Base-by-base conservation (phyloP, 2,888 invertebrate species). In the Eulithis prunata region DNA sequence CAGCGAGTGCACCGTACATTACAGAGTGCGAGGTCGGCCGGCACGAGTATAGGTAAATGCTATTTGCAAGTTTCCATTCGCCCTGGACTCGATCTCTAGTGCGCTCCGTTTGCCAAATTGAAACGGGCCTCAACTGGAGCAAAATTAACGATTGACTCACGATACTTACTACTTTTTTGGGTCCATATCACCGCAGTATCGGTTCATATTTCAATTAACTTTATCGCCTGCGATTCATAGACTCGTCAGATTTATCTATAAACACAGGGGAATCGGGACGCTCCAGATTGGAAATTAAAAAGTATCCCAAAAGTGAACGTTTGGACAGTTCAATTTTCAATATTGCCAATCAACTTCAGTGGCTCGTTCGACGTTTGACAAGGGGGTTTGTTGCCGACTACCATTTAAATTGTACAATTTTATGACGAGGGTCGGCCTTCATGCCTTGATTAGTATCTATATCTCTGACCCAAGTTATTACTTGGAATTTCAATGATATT, bases 61-160 rank as follows among this genome's bases (percentile, higher is more conserved):
- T 87, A 88, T 91, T 89, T 88, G 87, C 86, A 85, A 88, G 86
- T 87, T 86, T 78, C 84, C 76, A 77, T 84, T 82, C 81, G 80
- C 81, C 78, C 77, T 78, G 78, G 79, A 81, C 76, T 80, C 75
- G 74, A 77, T 78, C 77, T 81, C 76, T 77, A 86, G 83, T 80
- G 82, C 82, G 83, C 84, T 83, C 82, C 74, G 75, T 78, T 80
- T 86, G 84, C 88, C 88, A 90, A 90, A 90, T 90, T 89, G 88
- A 87, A 88, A 85, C 82, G 79, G 73, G 80, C 79, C 82, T 81
- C 80, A 85, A 86, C 83, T 85, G 79, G 77, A 78, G 82, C 83
- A 81, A 87, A 87, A 88, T 87, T 83, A 84, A 85, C 78, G 80
- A 67, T 78, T 75, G 75, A 78, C 75, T 79, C 78, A 76, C 75